Evolutionary conservation across 2,113 vertebrate species (phyloP), one percentile per base, ranked within the genome.

Genomic region (Panthera uncia): DNA sequence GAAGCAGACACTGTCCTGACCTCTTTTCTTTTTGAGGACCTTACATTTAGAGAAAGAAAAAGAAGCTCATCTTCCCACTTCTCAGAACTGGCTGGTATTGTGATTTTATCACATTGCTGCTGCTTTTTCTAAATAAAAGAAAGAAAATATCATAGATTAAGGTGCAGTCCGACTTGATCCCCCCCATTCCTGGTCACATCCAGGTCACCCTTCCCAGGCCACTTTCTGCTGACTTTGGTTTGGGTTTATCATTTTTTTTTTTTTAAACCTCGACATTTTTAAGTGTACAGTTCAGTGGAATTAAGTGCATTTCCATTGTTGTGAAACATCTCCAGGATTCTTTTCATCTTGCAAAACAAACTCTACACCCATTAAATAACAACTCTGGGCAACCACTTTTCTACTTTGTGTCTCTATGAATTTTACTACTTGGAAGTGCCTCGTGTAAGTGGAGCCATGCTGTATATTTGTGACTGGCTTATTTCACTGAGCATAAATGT

Each of bases 381-480:
- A 68, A 7, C 31, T 73, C n/a, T 45, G 38, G 78, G 21, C 61
- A 71, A 73, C 83, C 25, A 23, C 63, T 29, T 25, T 55, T 61
- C 74, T 73, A 4, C 38, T 85, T 93, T 73, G 73, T 36, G 48
- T 76, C 45, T 78, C 68, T 69, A 1, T 41, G 11, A 41, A 41
- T 84, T 68, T n/a, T 33, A 8, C 10, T 38, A 4, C 25, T 45
- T 18, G 7, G 7, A 16, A 25, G 1, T 33, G 13, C 8, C 19
- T 36, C 68, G 0, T 33, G 4, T 6, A 14, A 50, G 12, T 33
- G 6, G 81, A 29, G 6, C 68, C 33, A 2, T 2, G 5, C 0
- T 4, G 4, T 27, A 38, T 57, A 79, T 38, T 45, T 3, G 31
- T 52, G 61, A 25, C 14, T 18, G 23, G n/a, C 84, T 84, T 25